Evolutionary conservation across 2,113 vertebrate species (phyloP).

Genomic region (Acinonyx jubatus): DNA sequence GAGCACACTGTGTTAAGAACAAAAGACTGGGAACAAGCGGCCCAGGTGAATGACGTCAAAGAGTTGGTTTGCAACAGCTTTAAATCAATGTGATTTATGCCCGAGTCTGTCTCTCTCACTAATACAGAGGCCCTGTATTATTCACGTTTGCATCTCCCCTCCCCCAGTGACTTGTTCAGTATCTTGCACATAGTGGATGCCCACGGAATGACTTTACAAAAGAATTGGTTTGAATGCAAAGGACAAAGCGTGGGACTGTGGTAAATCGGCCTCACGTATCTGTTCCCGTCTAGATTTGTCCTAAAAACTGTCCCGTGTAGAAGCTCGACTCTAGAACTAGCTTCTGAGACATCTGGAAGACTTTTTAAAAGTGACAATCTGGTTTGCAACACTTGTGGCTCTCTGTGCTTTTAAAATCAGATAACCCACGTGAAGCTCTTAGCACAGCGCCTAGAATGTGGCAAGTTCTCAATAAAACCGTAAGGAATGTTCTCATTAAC

Average conservation of each 20-base stretch:
- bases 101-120: background rate
- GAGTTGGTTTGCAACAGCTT: background rate
- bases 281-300: background rate
- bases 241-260: background rate
- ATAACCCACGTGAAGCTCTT: background rate
- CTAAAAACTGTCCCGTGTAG: background rate
- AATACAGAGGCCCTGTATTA: background rate
- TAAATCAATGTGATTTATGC: constrained; percentile 25
- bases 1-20: background rate
- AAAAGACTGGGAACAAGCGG: background rate
- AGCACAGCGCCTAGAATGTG: background rate
- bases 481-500: background rate
- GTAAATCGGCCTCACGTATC: background rate
- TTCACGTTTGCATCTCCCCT: background rate
- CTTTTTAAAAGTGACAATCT: background rate
- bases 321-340: background rate
- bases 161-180: background rate
- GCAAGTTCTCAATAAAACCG: background rate
- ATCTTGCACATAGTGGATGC: background rate
- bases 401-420: constrained; percentile 21
- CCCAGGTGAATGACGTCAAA: background rate
- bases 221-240: constrained; percentile 32
- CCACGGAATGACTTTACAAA: background rate
- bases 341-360: constrained; percentile 24
- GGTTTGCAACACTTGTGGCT: background rate